Evolutionary conservation across 1,140 invertebrate genomes (phyloP), one percentile per base, ranked within the genome.

Genomic region (Megathymus violae): DNA sequence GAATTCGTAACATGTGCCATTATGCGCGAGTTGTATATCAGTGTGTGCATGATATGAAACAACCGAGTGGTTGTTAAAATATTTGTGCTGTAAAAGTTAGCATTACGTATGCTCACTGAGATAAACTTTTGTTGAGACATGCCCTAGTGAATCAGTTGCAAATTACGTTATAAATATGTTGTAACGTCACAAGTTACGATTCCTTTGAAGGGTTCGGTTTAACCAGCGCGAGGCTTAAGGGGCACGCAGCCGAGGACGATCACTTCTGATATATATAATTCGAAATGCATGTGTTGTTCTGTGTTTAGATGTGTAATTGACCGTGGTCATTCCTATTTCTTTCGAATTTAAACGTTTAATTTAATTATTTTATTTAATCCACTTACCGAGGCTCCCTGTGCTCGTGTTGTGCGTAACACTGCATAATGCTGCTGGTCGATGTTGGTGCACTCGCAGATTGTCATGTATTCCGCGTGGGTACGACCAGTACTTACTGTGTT

Each of bases 301-400:
- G 58, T 76, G 62, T 72, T 62, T 75, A 81, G 74, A 52, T 74
- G 64, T 80, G 64, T 74, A 36, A 65, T 71, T 56, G 69, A 74
- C 65, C 65, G 61, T 70, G 74, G 78, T 82, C 77, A 85, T 87
- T 86, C 82, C 85, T 83, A 81, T 75, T 74, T 64, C 64, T 56
- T 82, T 84, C 76, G 75, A 82, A 84, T 83, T 85, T 82, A 82
- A 73, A 46, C 27, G 34, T 27, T 54, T 16, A 10, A 76, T 64
- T 72, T 73, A 69, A 69, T 65, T 61, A 66, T 67, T 52, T 62
- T 73, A 47, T 44, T 68, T 69, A 11, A 51, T 74, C 63, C 58
- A 67, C 71, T 62, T 63, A n/a, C n/a, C n/a, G n/a, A n/a, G n/a
- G n/a, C n/a, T n/a, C n/a, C n/a, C n/a, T n/a, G n/a, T n/a, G n/a